A percentile compares a stretch with the other conserved stretches of the same genome.
phyloP scores from a whole-genome alignment of 2,797 vertebrate genomes.

The Oreortyx pictus region DNA sequence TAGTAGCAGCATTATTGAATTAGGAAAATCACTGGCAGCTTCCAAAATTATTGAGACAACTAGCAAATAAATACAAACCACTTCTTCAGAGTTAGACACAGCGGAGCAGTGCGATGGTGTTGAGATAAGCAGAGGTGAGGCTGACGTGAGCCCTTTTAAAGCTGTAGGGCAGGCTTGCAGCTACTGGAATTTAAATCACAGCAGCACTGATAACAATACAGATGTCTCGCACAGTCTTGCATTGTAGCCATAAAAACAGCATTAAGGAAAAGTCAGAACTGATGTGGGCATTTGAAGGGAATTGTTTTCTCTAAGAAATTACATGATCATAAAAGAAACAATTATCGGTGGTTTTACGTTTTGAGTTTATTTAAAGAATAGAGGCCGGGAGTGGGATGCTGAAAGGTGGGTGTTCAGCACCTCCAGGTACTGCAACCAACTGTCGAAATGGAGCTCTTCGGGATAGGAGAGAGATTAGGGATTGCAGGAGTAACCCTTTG shows the following conservation, averaged over 20 bases:
- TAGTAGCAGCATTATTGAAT: slow-evolving; percentile 53
- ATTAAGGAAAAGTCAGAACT: neutral
- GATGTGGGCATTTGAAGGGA: neutral
- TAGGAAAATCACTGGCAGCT: slow-evolving; percentile 56
- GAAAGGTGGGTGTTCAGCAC: neutral
- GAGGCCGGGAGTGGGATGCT: neutral
- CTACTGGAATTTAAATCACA: neutral
- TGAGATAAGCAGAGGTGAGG: neutral
- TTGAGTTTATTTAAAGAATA: slow-evolving; percentile 12
- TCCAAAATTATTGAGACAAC: slow-evolving; percentile 55
- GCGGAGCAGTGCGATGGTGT: neutral
- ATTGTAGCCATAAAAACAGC: neutral
- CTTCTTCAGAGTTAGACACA: slow-evolving; percentile 10
- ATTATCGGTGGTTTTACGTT: neutral
- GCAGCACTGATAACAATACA: neutral
- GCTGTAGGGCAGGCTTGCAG: neutral
- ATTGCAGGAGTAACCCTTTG: slow-evolving; percentile 54
- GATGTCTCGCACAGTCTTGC: neutral
- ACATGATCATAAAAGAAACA: neutral
- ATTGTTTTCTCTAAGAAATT: neutral
- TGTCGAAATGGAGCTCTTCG: neutral
- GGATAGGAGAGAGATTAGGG: slow-evolving; percentile 15
- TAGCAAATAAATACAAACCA: slow-evolving; percentile 57
- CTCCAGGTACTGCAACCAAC: slow-evolving; percentile 16
- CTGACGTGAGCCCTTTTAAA: neutral